Conservation (phyloP, 2,888 invertebrate species). For the Liopterus haemorrhoidalis region DNA sequence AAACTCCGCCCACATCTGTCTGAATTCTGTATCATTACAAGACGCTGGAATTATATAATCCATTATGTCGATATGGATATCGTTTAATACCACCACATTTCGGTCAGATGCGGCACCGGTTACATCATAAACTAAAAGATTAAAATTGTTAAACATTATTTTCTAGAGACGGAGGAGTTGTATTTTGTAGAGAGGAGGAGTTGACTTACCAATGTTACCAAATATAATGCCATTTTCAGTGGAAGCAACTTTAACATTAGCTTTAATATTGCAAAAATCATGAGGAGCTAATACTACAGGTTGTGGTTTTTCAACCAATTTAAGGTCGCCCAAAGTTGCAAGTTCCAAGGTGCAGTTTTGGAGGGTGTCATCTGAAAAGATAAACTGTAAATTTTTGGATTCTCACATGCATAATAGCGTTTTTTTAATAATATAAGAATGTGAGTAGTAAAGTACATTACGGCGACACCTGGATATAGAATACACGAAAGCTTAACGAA, state of each 20-base stretch:
- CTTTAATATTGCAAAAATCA: slow-evolving; percentile 97
- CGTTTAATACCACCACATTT: slow-evolving; percentile 96
- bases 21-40: slow-evolving; percentile 93
- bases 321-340: slow-evolving; percentile 95
- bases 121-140: slow-evolving; percentile 91
- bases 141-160: too few species aligned
- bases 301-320: slow-evolving; percentile 95
- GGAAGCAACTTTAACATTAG: slow-evolving; percentile 97
- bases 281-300: slow-evolving; percentile 93
- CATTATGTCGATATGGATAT: slow-evolving; percentile 99
- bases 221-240: slow-evolving; percentile 99
- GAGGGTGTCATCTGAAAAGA: slow-evolving; percentile 71
- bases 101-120: slow-evolving; percentile 86
- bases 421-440: background rate
- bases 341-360: slow-evolving; percentile 97
- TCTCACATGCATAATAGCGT: too few species aligned
- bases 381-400: slow-evolving; percentile 2
- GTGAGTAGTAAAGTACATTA: too few species aligned
- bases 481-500: too few species aligned
- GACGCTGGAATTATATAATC: slow-evolving; percentile 95
- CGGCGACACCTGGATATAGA: too few species aligned
- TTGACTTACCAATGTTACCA: slow-evolving; percentile 86
- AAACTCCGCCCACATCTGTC: slow-evolving; percentile 99
- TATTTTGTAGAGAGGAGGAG: slow-evolving; percentile 5
- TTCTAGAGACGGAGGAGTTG: background rate